A percentile compares a stretch with the other conserved stretches of the same genome.
These are phyloP conservation scores for Mimachlamys varia DNA, from an alignment of 2,888 invertebrate genomes.

Conservation along the genomic window DNA sequence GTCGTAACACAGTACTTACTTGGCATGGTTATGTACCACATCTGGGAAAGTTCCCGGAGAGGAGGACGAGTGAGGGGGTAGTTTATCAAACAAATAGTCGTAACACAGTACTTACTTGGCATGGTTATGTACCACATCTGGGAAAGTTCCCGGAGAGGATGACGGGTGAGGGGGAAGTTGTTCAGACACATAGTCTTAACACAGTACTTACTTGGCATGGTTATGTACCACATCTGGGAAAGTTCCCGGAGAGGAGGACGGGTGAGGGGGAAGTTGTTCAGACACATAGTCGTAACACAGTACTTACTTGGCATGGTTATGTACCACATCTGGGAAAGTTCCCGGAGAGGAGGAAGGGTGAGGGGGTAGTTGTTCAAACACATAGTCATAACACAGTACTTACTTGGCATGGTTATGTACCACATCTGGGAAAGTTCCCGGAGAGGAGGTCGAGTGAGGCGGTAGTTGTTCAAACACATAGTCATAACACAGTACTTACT, in stretches of 20 bases:
- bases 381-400: slow-evolving; percentile 87
- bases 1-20: too few relatives aligned
- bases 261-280: too few relatives aligned
- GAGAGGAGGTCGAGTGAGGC: slow-evolving; percentile 60
- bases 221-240: too few relatives aligned
- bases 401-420: too few relatives aligned
- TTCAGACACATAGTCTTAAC: too few relatives aligned
- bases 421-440: too few relatives aligned
- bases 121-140: slow-evolving; percentile 68
- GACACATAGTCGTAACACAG: slow-evolving; percentile 63
- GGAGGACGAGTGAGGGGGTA: too few relatives aligned
- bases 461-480: slow-evolving; percentile 85
- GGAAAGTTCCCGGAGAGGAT: slow-evolving; percentile 74
- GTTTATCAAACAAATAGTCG: too few relatives aligned
- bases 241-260: slow-evolving; percentile 73
- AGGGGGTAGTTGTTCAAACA: slow-evolving; percentile 83
- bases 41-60: too few relatives aligned
- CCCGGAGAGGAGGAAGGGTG: slow-evolving; percentile 59
- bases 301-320: slow-evolving; percentile 52
- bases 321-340: too few relatives aligned
- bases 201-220: too few relatives aligned
- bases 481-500: slow-evolving; percentile 85
- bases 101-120: slow-evolving; percentile 2
- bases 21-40: too few relatives aligned
- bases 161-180: slow-evolving; percentile 66